Evolutionary conservation across 2,888 invertebrate species (phyloP), one percentile per base, ranked within the genome.

Genomic region (Andricus curvator): DNA sequence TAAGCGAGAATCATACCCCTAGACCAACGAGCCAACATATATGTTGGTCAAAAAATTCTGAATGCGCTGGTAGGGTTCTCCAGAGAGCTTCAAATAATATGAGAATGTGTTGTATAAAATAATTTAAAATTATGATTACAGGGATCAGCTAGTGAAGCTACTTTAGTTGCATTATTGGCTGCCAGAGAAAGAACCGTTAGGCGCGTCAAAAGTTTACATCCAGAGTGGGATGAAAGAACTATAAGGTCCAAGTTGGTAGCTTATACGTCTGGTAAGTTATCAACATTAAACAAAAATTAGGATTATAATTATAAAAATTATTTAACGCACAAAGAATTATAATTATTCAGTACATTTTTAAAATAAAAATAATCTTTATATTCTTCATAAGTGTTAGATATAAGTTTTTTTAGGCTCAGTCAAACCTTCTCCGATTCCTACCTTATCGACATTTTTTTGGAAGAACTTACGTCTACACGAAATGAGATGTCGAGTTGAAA

Each of bases 111-210:
- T n/a, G n/a, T 56, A 3, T 56, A 3, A 56, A 56, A 56, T n/a
- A 56, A 56, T 56, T n/a, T 4, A 56, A 74, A 13, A 41, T 13
- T 65, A 65, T 65, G 78, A 84, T 85, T 93, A 93, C 77, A 97
- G 96, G 96, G 97, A 67, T 98, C 98, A 0, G 98, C 98, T 3
- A 98, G 98, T 91, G 98, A 99, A 93, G 95, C 97, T 0, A 97
- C 98, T 0, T 92, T 98, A 15, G 96, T 98, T 4, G 97, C 96
- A 11, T 93, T 98, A 4, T 93, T 98, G 80, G 96, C 96, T 9
- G 97, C 97, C 0, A 96, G 96, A 89, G 95, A 96, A 81, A 95
- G 95, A 91, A 94, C 94, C n/a, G 94, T 96, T 0, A 94, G 94
- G 70, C 94, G 94, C 74, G 88, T 95, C 4, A 93, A 94, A 84